Evolutionary conservation across 2,888 invertebrate species (phyloP).

Genomic region (Ennomos quercinarius): DNA sequence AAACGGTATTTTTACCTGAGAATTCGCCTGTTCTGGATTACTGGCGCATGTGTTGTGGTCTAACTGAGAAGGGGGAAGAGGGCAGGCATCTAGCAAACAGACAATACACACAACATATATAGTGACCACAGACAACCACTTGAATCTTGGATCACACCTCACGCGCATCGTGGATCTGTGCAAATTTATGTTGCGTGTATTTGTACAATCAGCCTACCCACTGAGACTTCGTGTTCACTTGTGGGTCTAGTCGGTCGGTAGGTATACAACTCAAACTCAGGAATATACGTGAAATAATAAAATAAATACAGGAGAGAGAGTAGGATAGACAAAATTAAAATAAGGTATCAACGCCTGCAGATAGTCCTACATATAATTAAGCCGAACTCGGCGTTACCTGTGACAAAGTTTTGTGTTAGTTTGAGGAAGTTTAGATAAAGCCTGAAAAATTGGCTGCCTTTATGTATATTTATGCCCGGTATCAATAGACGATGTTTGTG

Average conservation of each 20-base stretch:
- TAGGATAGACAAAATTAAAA: conserved; percentile 76
- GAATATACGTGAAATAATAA: conserved; percentile 46
- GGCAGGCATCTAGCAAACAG: conserved; percentile 98
- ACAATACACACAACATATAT: conserved; percentile 92
- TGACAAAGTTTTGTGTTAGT: conserved; percentile 45
- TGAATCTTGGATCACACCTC: conserved; percentile 84
- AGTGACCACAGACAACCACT: conserved; percentile 85
- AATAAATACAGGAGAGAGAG: conserved; percentile 79
- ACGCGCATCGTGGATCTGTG: conserved; percentile 75
- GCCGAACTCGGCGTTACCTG: conserved; percentile 21
- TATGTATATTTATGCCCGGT: conserved; percentile 29
- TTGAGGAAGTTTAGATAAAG: conserved; percentile 32
- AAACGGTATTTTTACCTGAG: conserved; percentile 88
- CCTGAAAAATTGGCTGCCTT: conserved; percentile 31
- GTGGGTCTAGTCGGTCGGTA: conserved; percentile 42
- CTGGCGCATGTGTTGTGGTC: conserved; percentile 93
- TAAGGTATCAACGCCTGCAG: conserved; percentile 50
- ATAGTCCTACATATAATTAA: conserved; percentile 23
- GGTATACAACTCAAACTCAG: conserved; percentile 26
- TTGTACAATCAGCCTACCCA: conserved; percentile 77
- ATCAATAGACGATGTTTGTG: conserved; percentile 74
- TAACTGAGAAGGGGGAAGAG: conserved; percentile 94
- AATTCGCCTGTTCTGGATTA: conserved; percentile 89
- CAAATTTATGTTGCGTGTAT: conserved; percentile 83
- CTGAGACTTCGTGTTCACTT: conserved; percentile 51